These are phyloP conservation scores for Drosophila nannoptera DNA, from an alignment of 1,140 invertebrate genomes.

Conservation along the genomic window DNA sequence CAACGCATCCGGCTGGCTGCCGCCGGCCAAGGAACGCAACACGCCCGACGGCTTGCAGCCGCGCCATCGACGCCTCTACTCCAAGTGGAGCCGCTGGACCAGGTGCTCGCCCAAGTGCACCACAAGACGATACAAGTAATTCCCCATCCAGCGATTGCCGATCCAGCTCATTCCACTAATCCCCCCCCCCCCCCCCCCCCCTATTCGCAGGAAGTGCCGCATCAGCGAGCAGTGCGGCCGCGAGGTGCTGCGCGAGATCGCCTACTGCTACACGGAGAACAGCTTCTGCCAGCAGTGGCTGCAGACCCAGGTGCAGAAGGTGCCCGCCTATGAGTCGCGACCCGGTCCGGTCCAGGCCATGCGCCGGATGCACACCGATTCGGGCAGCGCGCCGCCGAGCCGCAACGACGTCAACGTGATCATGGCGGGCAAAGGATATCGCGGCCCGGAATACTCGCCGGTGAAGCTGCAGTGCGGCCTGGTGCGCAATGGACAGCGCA, in stretches of 20 bases:
- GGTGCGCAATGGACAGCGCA: conserved; percentile 58
- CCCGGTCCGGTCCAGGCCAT: conserved; percentile 39
- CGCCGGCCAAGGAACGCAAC: conserved; percentile 46
- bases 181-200: neutral
- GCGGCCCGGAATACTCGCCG: conserved; percentile 68
- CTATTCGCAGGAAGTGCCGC: conserved; percentile 84
- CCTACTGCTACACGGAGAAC: conserved; percentile 90
- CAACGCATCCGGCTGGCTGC: conserved; percentile 36
- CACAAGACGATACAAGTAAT: conserved; percentile 78
- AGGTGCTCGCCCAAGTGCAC: conserved; percentile 79
- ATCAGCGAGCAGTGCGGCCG: conserved; percentile 86
- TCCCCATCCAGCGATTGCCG: neutral
- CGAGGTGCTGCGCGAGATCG: conserved; percentile 87
- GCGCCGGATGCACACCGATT: conserved; percentile 50
- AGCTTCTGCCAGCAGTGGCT: conserved; percentile 89
- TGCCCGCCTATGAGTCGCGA: conserved; percentile 57
- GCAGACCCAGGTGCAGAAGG: conserved; percentile 78
- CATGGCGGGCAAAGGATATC: conserved; percentile 69
- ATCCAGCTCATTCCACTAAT: neutral
- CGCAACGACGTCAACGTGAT: conserved; percentile 71
- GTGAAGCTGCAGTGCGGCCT: conserved; percentile 72
- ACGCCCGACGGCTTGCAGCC: conserved; percentile 50
- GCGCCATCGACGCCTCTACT: conserved; percentile 61
- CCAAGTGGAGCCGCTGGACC: conserved; percentile 80
- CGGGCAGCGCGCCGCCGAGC: conserved; percentile 4